Evolutionary conservation across 2,888 invertebrate species (phyloP), one percentile per base, ranked within the genome.

Genomic region (Seira ritae): DNA sequence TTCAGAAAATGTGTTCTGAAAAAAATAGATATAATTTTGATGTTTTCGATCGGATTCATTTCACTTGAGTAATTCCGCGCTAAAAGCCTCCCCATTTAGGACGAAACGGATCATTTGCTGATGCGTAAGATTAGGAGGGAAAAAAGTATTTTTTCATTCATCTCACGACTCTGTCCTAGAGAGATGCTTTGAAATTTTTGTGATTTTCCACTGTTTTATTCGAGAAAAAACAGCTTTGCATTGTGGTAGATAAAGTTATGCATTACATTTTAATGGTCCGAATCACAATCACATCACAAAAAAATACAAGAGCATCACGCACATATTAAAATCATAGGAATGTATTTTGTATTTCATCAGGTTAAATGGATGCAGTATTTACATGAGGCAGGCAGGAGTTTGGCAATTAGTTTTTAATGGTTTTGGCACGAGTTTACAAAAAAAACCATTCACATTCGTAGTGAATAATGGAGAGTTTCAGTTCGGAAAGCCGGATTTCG

Each of bases 141-240:
- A 22, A 68, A 23, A 17, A 24, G 24, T 68, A 10, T 17, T 24
- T 55, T 10, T 68, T 12, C n/a, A 78, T 78, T 70, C 78, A 68
- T 60, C 68, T 20, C 76, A 71, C 78, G 23, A 55, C 37, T 65
- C 8, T 31, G 31, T 31, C n/a, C n/a, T n/a, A n/a, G n/a, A n/a
- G n/a, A n/a, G n/a, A n/a, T n/a, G 65, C 46, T 62, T 42, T n/a
- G 3, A 23, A 20, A 22, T 23, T 80, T 65, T 17, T 71, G 81
- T 81, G 76, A 81, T 81, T 81, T 81, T 81, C 81, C 81, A 81
- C 68, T 81, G 81, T 24, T 31, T 80, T 67, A 67, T 66, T 67
- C 72, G 66, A 71, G 76, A 76, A 71, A 71, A 76, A 75, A 71
- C 70, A 70, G n/a, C n/a, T n/a, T n/a, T n/a, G n/a, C n/a, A n/a